These are phyloP conservation scores for Drosophila hamatofila DNA, from an alignment of 2,888 invertebrate species.

Conservation along the genomic window DNA sequence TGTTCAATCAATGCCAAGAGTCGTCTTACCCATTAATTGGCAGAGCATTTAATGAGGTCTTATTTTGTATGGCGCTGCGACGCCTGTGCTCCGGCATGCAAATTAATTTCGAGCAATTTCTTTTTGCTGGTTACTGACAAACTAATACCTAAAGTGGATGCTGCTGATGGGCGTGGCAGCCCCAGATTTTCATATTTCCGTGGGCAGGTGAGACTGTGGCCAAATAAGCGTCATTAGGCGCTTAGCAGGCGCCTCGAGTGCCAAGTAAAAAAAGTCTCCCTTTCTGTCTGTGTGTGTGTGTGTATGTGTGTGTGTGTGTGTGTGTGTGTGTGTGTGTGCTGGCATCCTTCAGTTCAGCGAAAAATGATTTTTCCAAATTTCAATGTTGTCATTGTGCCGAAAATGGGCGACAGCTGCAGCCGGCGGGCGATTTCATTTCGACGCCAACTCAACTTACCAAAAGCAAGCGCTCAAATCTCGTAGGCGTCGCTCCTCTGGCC, in stretches of 20 bases:
- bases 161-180: slow-evolving; percentile 17
- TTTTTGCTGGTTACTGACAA: slow-evolving; percentile 51
- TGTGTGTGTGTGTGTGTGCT: slow-evolving; percentile 10
- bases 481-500: not conserved
- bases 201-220: slow-evolving; percentile 36
- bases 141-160: slow-evolving; percentile 57
- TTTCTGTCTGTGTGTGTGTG: not conserved
- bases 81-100: slow-evolving; percentile 54
- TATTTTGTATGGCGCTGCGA: slow-evolving; percentile 6
- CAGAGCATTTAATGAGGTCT: slow-evolving; percentile 38
- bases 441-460: slow-evolving; percentile 37
- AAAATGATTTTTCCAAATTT: slow-evolving; percentile 56
- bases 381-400: slow-evolving; percentile 50
- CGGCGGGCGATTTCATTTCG: slow-evolving; percentile 54
- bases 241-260: slow-evolving; percentile 66
- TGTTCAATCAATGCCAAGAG: not conserved
- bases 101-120: slow-evolving; percentile 75
- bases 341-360: slow-evolving; percentile 22
- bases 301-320: not conserved
- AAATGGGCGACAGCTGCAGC: slow-evolving; percentile 63
- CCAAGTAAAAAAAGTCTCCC: slow-evolving; percentile 12
- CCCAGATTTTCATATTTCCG: slow-evolving; percentile 23
- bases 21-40: not conserved
- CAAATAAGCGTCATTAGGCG: slow-evolving; percentile 77
- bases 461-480: slow-evolving; percentile 7